Percentiles rank a stretch among this genome's conserved stretches.
Conservation (phyloP, 2,888 invertebrate genomes). For the Orthosia incerta region DNA sequence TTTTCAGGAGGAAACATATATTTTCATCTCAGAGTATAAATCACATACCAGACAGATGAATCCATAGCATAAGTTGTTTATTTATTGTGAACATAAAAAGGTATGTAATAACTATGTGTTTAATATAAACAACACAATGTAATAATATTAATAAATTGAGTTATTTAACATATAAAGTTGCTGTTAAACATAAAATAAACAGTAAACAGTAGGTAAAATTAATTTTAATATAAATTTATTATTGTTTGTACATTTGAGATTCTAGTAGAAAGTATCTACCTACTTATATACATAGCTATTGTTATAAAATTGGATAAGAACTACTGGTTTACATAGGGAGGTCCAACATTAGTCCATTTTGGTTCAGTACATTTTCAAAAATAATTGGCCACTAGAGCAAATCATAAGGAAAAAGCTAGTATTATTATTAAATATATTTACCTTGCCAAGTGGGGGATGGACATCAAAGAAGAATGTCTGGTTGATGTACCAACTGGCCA, state of each 20-base stretch:
- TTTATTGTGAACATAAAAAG: constrained; percentile 19
- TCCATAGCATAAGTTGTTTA: neutral
- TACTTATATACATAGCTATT: too few species aligned
- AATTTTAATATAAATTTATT: neutral
- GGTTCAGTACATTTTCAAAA: too few species aligned
- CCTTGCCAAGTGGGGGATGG: constrained; percentile 99
- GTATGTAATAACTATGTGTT: constrained; percentile 15
- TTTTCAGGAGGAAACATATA: neutral
- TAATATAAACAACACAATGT: neutral
- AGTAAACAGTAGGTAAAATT: too few species aligned
- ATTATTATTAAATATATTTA: constrained; percentile 77
- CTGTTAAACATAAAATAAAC: neutral
- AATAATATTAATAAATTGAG: neutral
- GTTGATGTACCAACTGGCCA: constrained; percentile 99
- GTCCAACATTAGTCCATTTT: too few species aligned
- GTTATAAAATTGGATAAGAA: neutral
- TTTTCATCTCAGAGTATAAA: neutral
- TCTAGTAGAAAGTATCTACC: neutral
- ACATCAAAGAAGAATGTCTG: constrained; percentile 99
- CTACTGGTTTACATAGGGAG: neutral
- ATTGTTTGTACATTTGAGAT: neutral
- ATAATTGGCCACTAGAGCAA: too few species aligned
- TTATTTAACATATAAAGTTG: neutral
- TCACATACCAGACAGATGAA: constrained; percentile 16
- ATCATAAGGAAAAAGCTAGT: neutral